Base-by-base conservation (phyloP, 2,888 invertebrate genomes). In the Therioaphis trifolii region DNA sequence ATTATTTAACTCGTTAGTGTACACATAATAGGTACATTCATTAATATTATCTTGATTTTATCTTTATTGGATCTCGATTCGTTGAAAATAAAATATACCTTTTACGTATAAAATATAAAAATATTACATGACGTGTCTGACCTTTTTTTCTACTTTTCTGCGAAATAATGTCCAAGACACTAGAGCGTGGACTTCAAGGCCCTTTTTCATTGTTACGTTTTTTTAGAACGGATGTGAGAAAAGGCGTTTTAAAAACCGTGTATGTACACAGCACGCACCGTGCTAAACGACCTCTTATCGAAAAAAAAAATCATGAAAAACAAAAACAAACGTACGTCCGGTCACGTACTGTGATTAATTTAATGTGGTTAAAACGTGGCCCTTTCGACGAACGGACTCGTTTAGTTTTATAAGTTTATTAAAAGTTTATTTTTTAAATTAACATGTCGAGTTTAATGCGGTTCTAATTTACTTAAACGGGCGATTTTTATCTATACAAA, bases 341-440 rank as follows among this genome's bases (percentile, higher is more conserved):
- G 78, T 68, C 52, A 68, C 66, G 61, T 68, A 66, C 5, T 11
- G 21, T 21, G 49, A 78, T 78, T 77, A 66, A 77, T 66, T 52
- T 12, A 66, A 52, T 40, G 52, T 15, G 78, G 21, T 52, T 52
- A 40, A 68, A 78, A 40, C 1, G 15, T 24, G 40, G n/a, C 40
- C 15, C 9, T 15, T 55, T 14, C 27, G 18, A 66, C 21, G 12
- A 66, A 66, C n/a, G n/a, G 49, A 66, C 35, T 24, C 24, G 7
- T 68, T 52, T 24, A 40, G 35, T 77, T 52, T 5, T 24, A 15
- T 69, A 21, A n/a, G 72, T 72, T 49, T 52, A 72, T 77, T 76
- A 63, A 76, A 61, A 76, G 61, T 78, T 78, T 78, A 18, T 78
- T 66, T 61, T 74, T 63, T 49, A 46, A 78, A 78, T 40, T 35